Percentiles rank a stretch among this genome's conserved stretches.
These are phyloP conservation scores for Scomber scombrus DNA, from an alignment of 2,113 vertebrate genomes.

Conservation along the genomic window DNA sequence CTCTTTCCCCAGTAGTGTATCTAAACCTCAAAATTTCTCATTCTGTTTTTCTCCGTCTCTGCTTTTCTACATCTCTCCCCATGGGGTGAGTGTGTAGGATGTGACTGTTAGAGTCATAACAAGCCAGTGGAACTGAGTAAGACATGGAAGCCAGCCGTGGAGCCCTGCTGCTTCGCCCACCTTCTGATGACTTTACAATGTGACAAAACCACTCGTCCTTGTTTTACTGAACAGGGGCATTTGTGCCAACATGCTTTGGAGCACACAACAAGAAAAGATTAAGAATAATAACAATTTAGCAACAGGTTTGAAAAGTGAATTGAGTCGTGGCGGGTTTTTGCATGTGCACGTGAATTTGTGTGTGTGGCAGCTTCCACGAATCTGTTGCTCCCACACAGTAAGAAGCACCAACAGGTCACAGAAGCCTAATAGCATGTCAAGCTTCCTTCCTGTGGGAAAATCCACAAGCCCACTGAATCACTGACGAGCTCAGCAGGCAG, in stretches of 20 bases:
- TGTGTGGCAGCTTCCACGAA: constrained; percentile 4
- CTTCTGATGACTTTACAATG: constrained; percentile 84
- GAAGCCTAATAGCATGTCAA: constrained; percentile 48
- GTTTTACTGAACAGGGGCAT: constrained; percentile 28
- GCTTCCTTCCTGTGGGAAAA: constrained; percentile 80
- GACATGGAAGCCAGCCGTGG: constrained; percentile 62
- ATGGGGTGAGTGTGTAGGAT: constrained; percentile 69
- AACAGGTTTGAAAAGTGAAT: background rate
- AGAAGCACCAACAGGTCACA: constrained; percentile 39
- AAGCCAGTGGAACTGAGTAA: constrained; percentile 73
- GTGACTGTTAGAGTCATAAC: constrained; percentile 83
- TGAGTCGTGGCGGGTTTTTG: background rate
- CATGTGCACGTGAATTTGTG: background rate
- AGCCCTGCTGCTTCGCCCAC: constrained; percentile 72
- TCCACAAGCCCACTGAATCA: constrained; percentile 44
- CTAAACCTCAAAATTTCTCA: background rate
- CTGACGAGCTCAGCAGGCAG: constrained; percentile 83
- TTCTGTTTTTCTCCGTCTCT: constrained; percentile 15
- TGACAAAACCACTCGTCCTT: constrained; percentile 61
- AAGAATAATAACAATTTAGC: constrained; percentile 22
- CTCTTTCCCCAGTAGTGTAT: constrained; percentile 8
- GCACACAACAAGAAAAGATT: constrained; percentile 1
- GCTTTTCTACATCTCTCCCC: constrained; percentile 37
- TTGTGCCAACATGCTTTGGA: constrained; percentile 30
- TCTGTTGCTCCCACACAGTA: constrained; percentile 32